Base-by-base conservation (phyloP, 2,113 vertebrate genomes). In the Oriolus oriolus region DNA sequence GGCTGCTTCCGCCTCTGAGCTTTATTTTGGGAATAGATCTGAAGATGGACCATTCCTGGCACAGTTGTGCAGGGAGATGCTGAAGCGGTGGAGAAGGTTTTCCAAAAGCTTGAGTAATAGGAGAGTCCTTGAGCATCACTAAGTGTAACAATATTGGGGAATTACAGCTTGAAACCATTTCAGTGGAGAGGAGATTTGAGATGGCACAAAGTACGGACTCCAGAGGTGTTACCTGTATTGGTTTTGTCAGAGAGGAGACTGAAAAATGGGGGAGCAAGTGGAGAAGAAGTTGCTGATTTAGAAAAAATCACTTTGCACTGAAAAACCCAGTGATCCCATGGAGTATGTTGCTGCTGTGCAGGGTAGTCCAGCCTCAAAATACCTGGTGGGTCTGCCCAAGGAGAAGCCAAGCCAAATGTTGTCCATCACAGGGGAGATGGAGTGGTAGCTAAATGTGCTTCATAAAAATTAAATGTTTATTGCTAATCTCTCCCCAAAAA, bases 331-430 rank as follows among this genome's bases (percentile, higher is more conserved):
- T 2, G 2, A n/a, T 61, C n/a, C 53, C 3, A 0, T 59, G 64
- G 42, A 54, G 13, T 19, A 14, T 0, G 0, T 28, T 70, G 50
- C 13, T 6, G 7, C 24, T 59, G 23, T 4, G 1, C 33, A 13
- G 52, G 15, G 39, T 56, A 53, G 19, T 49, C 33, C 45, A 70
- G 35, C 42, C 69, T 82, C 17, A 19, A 20, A 66, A 50, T 8
- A 26, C 13, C 30, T 53, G 10, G 8, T 42, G 42, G 28, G 5
- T 42, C 33, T 93, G 42, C 60, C 61, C 10, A 7, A 31, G 47
- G 59, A 52, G 42, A 61, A 70, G 16, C 59, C 53, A 84, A 84
- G 63, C 41, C 33, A 37, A 41, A 16, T 0, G 0, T 10, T 73
- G 41, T 42, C 52, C 33, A 15, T 87, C 41, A 6, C 1, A 3